Evolutionary conservation across 2,113 vertebrate species (phyloP).

Genomic region (Jacana jacana): DNA sequence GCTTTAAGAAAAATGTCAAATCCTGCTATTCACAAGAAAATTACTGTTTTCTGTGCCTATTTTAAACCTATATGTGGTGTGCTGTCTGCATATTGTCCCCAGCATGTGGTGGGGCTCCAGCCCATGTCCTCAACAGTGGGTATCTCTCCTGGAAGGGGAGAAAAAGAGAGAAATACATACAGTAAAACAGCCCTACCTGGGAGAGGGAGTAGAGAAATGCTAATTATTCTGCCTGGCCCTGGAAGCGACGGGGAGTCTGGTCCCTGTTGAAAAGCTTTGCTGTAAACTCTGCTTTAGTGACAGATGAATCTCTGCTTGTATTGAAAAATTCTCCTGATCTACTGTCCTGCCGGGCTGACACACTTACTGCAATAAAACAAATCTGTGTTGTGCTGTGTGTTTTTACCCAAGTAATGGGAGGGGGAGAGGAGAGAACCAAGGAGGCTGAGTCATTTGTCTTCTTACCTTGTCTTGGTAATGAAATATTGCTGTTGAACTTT

Average conservation of each 20-base stretch:
- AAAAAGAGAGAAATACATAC: neutral
- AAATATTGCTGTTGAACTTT: constrained; percentile 26
- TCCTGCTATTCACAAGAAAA: neutral
- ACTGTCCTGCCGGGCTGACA: neutral
- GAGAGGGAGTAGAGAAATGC: neutral
- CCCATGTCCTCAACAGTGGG: neutral
- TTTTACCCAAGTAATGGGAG: neutral
- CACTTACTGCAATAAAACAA: neutral
- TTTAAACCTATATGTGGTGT: neutral
- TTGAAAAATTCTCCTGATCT: neutral
- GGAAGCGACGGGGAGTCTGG: neutral
- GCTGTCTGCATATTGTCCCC: neutral
- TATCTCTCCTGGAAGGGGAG: neutral
- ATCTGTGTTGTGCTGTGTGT: neutral
- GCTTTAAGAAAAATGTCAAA: neutral
- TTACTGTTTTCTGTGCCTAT: neutral
- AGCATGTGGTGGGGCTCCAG: neutral
- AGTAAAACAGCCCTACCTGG: neutral
- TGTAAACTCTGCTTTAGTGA: neutral
- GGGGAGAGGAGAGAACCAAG: neutral
- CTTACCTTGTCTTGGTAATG: constrained; percentile 13
- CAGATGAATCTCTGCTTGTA: neutral
- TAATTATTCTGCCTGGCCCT: neutral
- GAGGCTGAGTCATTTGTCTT: neutral
- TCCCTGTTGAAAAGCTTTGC: neutral